These are phyloP conservation scores for Mythimna pallens DNA, from an alignment of 2,888 invertebrate species.

Conservation along the genomic window DNA sequence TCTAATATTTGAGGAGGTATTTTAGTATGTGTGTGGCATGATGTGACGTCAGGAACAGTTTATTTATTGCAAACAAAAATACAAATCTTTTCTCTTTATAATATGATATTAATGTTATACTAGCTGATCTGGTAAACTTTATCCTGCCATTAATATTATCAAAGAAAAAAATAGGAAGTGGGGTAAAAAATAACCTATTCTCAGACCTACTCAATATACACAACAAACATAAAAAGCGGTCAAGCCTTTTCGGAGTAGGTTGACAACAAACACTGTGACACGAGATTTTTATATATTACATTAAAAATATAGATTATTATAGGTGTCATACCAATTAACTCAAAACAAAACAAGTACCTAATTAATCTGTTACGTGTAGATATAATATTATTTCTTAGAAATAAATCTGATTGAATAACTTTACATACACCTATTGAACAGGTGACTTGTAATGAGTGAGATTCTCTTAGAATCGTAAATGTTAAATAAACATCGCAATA, in stretches of 20 bases:
- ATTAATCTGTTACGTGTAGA: not conserved
- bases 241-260: not conserved
- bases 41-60: too few species aligned
- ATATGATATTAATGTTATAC: too few species aligned
- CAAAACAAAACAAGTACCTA: not conserved
- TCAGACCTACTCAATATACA: too few species aligned
- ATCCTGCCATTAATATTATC: too few species aligned
- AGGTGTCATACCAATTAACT: not conserved
- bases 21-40: too few species aligned
- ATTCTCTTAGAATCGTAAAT: constrained; percentile 12
- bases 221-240: not conserved
- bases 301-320: not conserved
- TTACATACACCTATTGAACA: not conserved
- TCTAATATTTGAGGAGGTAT: too few species aligned
- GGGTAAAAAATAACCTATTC: too few species aligned
- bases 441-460: not conserved
- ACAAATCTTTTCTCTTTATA: too few species aligned
- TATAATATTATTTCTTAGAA: constrained; percentile 1
- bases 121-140: too few species aligned
- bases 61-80: too few species aligned
- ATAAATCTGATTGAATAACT: not conserved
- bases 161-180: too few species aligned
- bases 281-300: not conserved
- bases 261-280: not conserved
- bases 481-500: constrained; percentile 1